A percentile compares a stretch with the other conserved stretches of the same genome.
Conservation (phyloP, 2,113 vertebrate species). For the Leptobrachium leishanense region DNA sequence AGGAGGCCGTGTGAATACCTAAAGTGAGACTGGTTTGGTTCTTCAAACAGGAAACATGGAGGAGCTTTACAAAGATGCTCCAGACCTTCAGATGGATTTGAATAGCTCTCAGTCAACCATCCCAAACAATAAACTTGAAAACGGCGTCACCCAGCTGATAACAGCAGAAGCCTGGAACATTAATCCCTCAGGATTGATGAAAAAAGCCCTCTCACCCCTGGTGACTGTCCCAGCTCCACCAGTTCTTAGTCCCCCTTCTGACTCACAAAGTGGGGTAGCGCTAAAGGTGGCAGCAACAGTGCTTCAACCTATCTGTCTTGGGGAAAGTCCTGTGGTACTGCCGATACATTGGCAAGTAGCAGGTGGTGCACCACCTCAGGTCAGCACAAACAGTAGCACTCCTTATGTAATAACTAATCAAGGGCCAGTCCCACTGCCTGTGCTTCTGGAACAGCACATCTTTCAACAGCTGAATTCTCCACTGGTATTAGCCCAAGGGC, state of each 20-base stretch:
- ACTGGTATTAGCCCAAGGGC: conserved; percentile 74
- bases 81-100: conserved; percentile 72
- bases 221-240: conserved; percentile 74
- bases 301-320: conserved; percentile 92
- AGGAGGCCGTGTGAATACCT: conserved; percentile 57
- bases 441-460: conserved; percentile 93
- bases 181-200: conserved; percentile 76
- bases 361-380: conserved; percentile 75
- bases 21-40: neutral
- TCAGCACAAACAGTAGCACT: conserved; percentile 73
- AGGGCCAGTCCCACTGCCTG: conserved; percentile 84
- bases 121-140: conserved; percentile 78
- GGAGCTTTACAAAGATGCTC: conserved; percentile 73
- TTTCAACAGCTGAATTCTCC: conserved; percentile 91
- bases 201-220: conserved; percentile 76
- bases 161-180: conserved; percentile 80
- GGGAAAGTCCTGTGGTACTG: conserved; percentile 88
- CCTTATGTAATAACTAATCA: conserved; percentile 90
- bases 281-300: conserved; percentile 90
- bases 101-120: conserved; percentile 71
- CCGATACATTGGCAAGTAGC: conserved; percentile 92
- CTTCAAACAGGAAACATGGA: conserved; percentile 66
- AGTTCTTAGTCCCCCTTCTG: conserved; percentile 72
- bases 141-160: conserved; percentile 71
- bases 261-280: conserved; percentile 81